Evolutionary conservation across 1,140 invertebrate species (phyloP), one percentile per base, ranked within the genome.

Genomic region (Calycopis cecrops): DNA sequence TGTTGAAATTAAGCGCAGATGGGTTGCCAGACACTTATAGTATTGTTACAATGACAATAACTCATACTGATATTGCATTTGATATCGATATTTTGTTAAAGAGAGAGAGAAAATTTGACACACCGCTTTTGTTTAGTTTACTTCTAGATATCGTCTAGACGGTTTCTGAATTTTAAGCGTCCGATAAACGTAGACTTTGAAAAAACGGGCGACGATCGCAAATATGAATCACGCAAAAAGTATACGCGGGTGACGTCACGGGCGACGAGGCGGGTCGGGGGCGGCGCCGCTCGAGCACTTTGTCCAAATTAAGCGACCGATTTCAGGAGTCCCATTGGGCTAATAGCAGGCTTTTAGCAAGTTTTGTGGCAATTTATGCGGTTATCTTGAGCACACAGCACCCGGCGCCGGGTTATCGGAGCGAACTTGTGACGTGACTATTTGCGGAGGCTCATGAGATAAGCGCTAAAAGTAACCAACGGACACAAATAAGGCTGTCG

Each of bases 131-230:
- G 40, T 7, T 16, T 18, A 44, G 48, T 12, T 34, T 35, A 12
- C 11, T 28, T 6, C 21, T 6, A 3, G 21, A 6, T 38, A 11
- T 10, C 38, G 63, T 62, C 60, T 57, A 65, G 67, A 75, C 70
- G 33, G 67, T 65, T 65, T 56, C 17, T 59, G 70, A 79, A 75
- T 76, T 78, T 56, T 63, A 67, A 56, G 74, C 76, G 79, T 79
- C 84, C 84, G 84, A 84, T 67, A 86, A 74, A 81, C 60, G 58
- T 37, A 60, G 50, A 52, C 40, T 16, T n/a, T 18, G 63, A 81
- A 86, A 85, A 85, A 85, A 79, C 71, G 73, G 81, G 79, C 79
- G 81, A 80, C 83, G 82, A 78, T 82, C 78, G 76, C 79, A 79
- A 82, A 86, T 82, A 84, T 77, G 73, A 74, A 78, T 74, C 65